These are phyloP conservation scores for Entomobrya proxima DNA, from an alignment of 2,888 invertebrate species.

Conservation along the genomic window DNA sequence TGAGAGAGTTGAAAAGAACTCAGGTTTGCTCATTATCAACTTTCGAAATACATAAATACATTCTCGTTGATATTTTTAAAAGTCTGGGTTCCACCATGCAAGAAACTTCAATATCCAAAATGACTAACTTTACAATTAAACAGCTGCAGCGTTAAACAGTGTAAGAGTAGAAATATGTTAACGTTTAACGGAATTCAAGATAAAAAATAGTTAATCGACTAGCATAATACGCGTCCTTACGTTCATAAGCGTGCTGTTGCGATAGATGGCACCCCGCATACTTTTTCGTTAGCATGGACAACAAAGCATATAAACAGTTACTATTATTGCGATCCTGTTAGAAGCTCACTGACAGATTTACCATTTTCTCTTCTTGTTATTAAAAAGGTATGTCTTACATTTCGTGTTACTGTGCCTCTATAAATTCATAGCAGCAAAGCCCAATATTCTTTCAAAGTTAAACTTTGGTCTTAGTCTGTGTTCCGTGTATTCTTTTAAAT, in stretches of 20 bases:
- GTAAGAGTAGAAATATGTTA: not conserved
- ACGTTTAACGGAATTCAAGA: too few species aligned
- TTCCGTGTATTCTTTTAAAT: too few species aligned
- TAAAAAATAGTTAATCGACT: slow-evolving; percentile 14
- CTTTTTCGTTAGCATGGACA: not conserved
- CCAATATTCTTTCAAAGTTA: too few species aligned
- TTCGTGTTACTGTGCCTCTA: slow-evolving; percentile 57
- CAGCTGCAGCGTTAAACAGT: not conserved
- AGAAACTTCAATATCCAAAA: too few species aligned
- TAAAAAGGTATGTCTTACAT: slow-evolving; percentile 55
- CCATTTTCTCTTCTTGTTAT: slow-evolving; percentile 59
- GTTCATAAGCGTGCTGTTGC: not conserved
- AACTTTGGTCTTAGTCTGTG: too few species aligned
- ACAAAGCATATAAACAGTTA: not conserved
- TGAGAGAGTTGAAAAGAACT: slow-evolving; percentile 33
- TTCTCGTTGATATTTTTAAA: slow-evolving; percentile 10
- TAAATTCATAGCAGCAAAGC: too few species aligned
- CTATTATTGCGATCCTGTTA: slow-evolving; percentile 25
- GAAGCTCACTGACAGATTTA: slow-evolving; percentile 69
- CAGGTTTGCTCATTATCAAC: slow-evolving; percentile 62
- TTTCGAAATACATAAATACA: slow-evolving; percentile 23
- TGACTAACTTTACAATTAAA: too few species aligned
- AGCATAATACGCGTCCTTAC: not conserved
- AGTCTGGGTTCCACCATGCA: too few species aligned
- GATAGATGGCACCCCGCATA: slow-evolving; percentile 55